Evolutionary conservation across 2,888 invertebrate genomes (phyloP).

Genomic region (Scelioninae gen. 1): DNA sequence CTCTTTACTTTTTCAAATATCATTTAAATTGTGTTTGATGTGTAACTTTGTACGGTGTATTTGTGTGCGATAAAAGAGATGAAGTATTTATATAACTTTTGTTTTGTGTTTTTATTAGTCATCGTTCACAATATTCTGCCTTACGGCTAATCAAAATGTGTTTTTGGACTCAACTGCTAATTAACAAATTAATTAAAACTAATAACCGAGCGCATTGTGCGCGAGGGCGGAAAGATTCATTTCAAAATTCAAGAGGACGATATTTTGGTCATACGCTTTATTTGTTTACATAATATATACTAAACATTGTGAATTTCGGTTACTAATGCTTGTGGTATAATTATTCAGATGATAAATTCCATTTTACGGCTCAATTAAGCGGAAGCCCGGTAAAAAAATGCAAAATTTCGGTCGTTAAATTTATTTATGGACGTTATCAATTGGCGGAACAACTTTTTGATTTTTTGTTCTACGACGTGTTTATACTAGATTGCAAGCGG

Average conservation of each 20-base stretch:
- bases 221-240: not conserved
- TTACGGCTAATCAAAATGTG: not conserved
- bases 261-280: constrained; percentile 3
- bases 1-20: constrained; percentile 24
- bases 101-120: constrained; percentile 20
- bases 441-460: constrained; percentile 16
- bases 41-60: constrained; percentile 14
- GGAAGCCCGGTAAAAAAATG: constrained; percentile 23
- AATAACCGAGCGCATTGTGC: constrained; percentile 2
- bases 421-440: constrained; percentile 11
- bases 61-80: constrained; percentile 14
- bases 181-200: constrained; percentile 34
- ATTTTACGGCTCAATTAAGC: constrained; percentile 23
- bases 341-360: constrained; percentile 27
- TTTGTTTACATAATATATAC: constrained; percentile 24
- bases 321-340: constrained; percentile 19
- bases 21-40: constrained; percentile 18
- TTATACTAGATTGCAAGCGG: constrained; percentile 6
- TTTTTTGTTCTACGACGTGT: not conserved
- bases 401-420: constrained; percentile 12
- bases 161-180: not conserved
- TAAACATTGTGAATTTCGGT: constrained; percentile 1
- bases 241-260: constrained; percentile 3
- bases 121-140: not conserved
- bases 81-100: constrained; percentile 13